These are phyloP conservation scores for Ramphastos sulfuratus DNA, from an alignment of 2,113 vertebrate species.

Conservation along the genomic window DNA sequence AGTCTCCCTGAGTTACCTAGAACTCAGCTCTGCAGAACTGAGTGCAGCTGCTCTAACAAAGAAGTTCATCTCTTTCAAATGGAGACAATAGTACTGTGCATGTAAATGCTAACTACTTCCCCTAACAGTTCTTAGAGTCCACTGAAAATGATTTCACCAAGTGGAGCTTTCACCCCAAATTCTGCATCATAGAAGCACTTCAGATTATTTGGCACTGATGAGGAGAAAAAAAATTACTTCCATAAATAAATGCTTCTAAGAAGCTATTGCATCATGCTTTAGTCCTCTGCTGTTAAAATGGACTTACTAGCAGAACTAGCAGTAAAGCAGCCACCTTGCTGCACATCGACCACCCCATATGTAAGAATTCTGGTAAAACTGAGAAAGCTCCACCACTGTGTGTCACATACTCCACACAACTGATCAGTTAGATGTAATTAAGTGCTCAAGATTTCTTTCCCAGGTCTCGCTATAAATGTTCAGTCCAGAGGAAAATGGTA, in stretches of 20 bases:
- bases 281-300: constrained; percentile 7
- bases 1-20: constrained; percentile 67
- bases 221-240: constrained; percentile 10
- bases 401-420: neutral
- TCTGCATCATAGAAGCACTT: neutral
- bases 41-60: constrained; percentile 26
- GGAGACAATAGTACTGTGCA: neutral
- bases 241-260: constrained; percentile 17
- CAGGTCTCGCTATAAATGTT: neutral
- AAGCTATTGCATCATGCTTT: neutral
- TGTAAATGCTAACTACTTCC: neutral
- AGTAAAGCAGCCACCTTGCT: neutral
- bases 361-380: neutral
- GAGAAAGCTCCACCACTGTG: neutral
- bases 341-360: neutral
- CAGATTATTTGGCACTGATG: neutral
- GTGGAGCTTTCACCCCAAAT: neutral
- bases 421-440: neutral
- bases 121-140: neutral
- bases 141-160: neutral
- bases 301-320: neutral
- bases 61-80: constrained; percentile 44
- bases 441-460: neutral
- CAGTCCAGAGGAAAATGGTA: neutral
- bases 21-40: constrained; percentile 45